Evolutionary conservation across 1,140 invertebrate genomes (phyloP).

Genomic region (Zelostemma sp.): DNA sequence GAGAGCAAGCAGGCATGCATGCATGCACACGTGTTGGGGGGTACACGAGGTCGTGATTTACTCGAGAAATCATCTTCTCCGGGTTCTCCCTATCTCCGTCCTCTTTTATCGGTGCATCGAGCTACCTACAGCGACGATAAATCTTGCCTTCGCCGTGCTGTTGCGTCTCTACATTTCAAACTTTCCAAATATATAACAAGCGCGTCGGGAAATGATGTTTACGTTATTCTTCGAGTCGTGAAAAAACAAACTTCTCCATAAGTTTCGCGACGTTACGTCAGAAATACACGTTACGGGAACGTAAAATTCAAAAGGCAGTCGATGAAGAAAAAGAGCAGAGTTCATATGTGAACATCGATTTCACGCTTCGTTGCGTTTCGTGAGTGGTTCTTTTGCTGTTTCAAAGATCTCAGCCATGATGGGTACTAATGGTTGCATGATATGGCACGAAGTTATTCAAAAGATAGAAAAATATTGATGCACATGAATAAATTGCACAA

Average conservation of each 20-base stretch:
- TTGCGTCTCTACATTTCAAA: conserved; percentile 41
- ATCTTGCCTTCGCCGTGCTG: conserved; percentile 42
- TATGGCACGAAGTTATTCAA: conserved; percentile 50
- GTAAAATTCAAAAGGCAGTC: conserved; percentile 9
- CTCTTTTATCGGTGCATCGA: conserved; percentile 44
- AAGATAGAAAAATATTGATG: conserved; percentile 25
- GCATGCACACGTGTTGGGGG: conserved; percentile 40
- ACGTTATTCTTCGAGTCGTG: too few relatives aligned
- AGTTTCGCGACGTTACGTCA: too few relatives aligned
- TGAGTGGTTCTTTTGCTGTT: conserved; percentile 64
- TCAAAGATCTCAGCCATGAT: conserved; percentile 58
- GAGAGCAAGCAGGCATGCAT: conserved; percentile 33
- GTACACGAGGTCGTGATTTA: conserved; percentile 52
- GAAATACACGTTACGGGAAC: too few relatives aligned
- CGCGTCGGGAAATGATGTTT: background rate
- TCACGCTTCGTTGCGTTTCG: conserved; percentile 68
- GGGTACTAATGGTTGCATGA: conserved; percentile 55
- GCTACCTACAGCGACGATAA: conserved; percentile 57
- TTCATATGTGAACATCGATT: conserved; percentile 71
- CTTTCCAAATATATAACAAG: conserved; percentile 11
- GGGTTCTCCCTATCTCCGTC: conserved; percentile 27
- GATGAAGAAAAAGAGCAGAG: conserved; percentile 18
- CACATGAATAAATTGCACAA: conserved; percentile 30
- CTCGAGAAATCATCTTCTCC: conserved; percentile 48
- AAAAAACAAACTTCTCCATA: too few relatives aligned